Evolutionary conservation across 2,888 invertebrate species (phyloP).

Genomic region (Cartodere bifasciata): DNA sequence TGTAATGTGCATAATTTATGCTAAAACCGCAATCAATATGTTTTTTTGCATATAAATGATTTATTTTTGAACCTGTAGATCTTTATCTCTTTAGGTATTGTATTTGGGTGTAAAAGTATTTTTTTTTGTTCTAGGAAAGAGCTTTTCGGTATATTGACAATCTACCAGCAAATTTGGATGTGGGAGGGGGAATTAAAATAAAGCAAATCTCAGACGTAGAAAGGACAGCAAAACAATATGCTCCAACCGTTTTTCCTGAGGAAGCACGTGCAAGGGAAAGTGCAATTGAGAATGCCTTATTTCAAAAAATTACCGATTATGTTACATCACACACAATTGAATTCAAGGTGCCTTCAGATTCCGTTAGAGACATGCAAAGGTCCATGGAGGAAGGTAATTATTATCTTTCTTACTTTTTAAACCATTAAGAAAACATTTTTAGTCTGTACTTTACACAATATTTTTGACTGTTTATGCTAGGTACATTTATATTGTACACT

Average conservation of each 20-base stretch:
- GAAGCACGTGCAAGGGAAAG: conserved; percentile 60
- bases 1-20: too few relatives aligned
- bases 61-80: too few relatives aligned
- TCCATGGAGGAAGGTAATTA: conserved; percentile 66
- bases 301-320: conserved; percentile 63
- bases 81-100: background rate
- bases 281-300: conserved; percentile 56
- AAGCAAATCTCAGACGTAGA: conserved; percentile 33
- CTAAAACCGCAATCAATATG: too few relatives aligned
- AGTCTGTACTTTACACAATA: too few relatives aligned
- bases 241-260: conserved; percentile 46
- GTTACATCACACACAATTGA: conserved; percentile 69
- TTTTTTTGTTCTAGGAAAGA: conserved; percentile 45
- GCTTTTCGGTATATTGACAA: conserved; percentile 55
- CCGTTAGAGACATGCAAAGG: conserved; percentile 59
- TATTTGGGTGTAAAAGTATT: conserved; percentile 2
- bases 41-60: too few relatives aligned
- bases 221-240: conserved; percentile 22
- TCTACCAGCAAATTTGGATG: conserved; percentile 44
- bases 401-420: too few relatives aligned
- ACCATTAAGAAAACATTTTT: too few relatives aligned
- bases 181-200: conserved; percentile 50
- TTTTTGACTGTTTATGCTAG: too few relatives aligned
- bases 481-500: too few relatives aligned
- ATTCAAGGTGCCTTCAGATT: conserved; percentile 63